Percentiles rank a stretch among this genome's conserved stretches.
phyloP scores from a whole-genome alignment of 2,888 invertebrate genomes.

The Baccha elongata region DNA sequence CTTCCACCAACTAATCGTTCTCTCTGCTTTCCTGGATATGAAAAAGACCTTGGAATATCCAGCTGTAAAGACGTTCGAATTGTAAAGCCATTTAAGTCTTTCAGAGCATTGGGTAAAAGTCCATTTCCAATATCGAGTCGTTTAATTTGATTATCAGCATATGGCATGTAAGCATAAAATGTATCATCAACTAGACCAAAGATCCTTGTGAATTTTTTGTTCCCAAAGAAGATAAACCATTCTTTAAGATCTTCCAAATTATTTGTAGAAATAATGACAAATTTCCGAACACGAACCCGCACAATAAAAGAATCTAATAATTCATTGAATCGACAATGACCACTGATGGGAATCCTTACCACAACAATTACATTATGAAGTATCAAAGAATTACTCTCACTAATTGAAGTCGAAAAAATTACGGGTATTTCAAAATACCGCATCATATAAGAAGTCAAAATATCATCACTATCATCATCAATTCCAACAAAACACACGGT shows the following conservation, averaged over 20 bases:
- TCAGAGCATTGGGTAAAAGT: background rate
- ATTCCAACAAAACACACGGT: conserved; percentile 6
- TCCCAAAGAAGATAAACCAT: background rate
- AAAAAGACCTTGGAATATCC: conserved; percentile 32
- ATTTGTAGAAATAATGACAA: background rate
- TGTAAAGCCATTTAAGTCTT: conserved; percentile 4
- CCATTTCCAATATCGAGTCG: background rate
- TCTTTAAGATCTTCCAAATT: background rate
- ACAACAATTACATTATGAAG: background rate
- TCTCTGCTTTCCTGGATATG: conserved; percentile 2
- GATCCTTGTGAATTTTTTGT: background rate
- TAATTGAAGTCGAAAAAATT: background rate
- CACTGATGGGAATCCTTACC: background rate
- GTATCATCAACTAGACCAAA: conserved; percentile 14
- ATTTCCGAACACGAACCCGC: conserved; percentile 1
- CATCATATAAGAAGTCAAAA: background rate
- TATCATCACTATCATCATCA: background rate
- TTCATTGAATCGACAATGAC: background rate
- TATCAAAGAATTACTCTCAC: background rate
- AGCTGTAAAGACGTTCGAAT: conserved; percentile 11
- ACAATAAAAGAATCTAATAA: conserved; percentile 1
- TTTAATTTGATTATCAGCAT: background rate
- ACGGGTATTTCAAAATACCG: conserved; percentile 9
- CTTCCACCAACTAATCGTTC: conserved; percentile 14
- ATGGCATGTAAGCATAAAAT: conserved; percentile 19